Conservation (phyloP, 2,113 vertebrate species). For the Gnathonemus echidnorhynchus region DNA sequence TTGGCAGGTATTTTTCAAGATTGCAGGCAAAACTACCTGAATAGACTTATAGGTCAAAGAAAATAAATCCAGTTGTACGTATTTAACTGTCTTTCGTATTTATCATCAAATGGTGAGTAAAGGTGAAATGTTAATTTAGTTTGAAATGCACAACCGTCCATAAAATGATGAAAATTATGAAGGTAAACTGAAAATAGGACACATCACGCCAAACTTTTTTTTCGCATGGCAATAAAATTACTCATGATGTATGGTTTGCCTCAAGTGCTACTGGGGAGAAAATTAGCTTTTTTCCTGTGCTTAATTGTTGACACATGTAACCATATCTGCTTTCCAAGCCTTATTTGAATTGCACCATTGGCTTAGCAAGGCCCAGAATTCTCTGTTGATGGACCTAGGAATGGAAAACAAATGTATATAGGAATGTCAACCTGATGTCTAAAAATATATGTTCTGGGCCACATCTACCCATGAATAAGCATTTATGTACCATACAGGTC, state of each 20-base stretch:
- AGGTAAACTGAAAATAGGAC: neutral
- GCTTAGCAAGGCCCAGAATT: constrained; percentile 48
- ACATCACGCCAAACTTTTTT: neutral
- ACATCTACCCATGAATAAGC: neutral
- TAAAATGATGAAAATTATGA: neutral
- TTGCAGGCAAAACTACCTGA: neutral
- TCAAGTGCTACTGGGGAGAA: constrained; percentile 42
- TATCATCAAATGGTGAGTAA: neutral
- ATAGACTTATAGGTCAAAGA: neutral
- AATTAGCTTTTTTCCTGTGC: constrained; percentile 47
- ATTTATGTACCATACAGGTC: neutral
- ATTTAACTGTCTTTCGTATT: neutral
- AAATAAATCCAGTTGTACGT: neutral
- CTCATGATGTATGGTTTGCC: constrained; percentile 28
- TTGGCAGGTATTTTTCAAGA: neutral
- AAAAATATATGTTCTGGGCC: neutral
- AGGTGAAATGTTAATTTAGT: neutral
- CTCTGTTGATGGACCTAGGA: constrained; percentile 25
- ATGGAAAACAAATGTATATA: neutral
- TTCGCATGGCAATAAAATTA: constrained; percentile 4
- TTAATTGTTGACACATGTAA: constrained; percentile 74
- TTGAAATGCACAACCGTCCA: neutral
- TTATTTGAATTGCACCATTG: constrained; percentile 54
- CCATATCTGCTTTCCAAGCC: constrained; percentile 59
- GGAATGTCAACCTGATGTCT: neutral